phyloP scores from a whole-genome alignment of 1,140 invertebrate genomes.

The Halictus rubicundus region DNA sequence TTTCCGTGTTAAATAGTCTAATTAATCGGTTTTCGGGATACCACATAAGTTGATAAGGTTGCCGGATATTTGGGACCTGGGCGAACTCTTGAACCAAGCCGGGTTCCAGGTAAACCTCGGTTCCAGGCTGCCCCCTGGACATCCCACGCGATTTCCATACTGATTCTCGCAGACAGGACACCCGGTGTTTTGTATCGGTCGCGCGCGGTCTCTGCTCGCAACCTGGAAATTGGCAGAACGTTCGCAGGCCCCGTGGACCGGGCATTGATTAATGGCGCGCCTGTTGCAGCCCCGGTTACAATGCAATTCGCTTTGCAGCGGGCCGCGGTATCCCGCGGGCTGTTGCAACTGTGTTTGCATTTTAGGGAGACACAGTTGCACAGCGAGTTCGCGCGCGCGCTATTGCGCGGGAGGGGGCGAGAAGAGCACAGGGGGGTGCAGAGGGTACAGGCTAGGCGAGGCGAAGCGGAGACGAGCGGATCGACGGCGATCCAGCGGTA shows the following conservation, averaged over 20 bases:
- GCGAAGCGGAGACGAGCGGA: constrained; percentile 28
- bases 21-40: too few species aligned
- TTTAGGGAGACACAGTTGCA: too few species aligned
- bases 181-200: constrained; percentile 24
- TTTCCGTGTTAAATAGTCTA: too few species aligned
- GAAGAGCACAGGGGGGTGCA: background rate
- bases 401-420: background rate
- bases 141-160: constrained; percentile 41
- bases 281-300: background rate
- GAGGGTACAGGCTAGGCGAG: background rate
- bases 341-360: too few species aligned
- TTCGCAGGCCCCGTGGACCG: constrained; percentile 71
- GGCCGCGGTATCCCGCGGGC: too few species aligned
- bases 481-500: constrained; percentile 49
- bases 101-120: background rate
- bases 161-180: background rate
- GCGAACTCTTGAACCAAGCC: background rate
- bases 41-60: too few species aligned
- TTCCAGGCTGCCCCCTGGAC: background rate
- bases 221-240: constrained; percentile 77
- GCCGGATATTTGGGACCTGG: too few species aligned
- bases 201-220: constrained; percentile 16
- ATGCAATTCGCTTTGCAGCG: constrained; percentile 26
- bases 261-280: constrained; percentile 79
- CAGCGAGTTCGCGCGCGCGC: background rate